Evolutionary conservation across 2,888 invertebrate species (phyloP).

Genomic region (Oligia latruncula): DNA sequence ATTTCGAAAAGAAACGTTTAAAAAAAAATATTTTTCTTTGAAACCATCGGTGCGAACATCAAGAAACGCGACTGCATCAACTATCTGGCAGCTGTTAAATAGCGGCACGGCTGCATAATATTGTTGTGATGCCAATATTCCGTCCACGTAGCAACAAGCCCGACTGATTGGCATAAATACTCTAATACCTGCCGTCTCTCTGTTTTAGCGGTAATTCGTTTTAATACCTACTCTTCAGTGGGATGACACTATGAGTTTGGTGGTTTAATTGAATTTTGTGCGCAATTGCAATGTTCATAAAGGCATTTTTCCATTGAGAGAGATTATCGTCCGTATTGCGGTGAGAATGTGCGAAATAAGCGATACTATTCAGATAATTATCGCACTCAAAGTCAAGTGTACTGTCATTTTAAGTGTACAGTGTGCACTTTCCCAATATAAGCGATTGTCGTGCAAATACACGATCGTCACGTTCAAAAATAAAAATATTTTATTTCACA

Average conservation of each 20-base stretch:
- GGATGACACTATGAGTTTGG: constrained; percentile 10
- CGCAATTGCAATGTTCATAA: background rate
- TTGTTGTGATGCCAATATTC: constrained; percentile 60
- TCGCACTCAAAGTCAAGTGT: background rate
- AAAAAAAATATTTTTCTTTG: background rate
- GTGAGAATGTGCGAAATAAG: background rate
- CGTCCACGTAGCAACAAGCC: constrained; percentile 67
- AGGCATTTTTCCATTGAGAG: background rate
- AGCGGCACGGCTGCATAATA: constrained; percentile 47
- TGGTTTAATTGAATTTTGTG: constrained; percentile 17
- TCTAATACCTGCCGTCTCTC: constrained; percentile 54
- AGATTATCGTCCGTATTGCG: background rate
- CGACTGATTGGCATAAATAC: constrained; percentile 71
- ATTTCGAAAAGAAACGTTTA: background rate
- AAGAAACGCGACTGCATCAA: constrained; percentile 1
- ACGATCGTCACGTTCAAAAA: background rate
- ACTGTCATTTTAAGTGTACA: background rate
- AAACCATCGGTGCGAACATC: background rate
- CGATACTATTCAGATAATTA: background rate
- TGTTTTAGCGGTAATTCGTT: constrained; percentile 53
- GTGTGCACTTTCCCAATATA: background rate
- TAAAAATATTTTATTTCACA: background rate
- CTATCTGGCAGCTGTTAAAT: constrained; percentile 1
- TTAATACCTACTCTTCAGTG: constrained; percentile 39
- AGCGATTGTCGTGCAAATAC: background rate